Percentiles rank a stretch among this genome's conserved stretches.
phyloP scores from a whole-genome alignment of 2,888 invertebrate genomes.

The Emesis furor region DNA sequence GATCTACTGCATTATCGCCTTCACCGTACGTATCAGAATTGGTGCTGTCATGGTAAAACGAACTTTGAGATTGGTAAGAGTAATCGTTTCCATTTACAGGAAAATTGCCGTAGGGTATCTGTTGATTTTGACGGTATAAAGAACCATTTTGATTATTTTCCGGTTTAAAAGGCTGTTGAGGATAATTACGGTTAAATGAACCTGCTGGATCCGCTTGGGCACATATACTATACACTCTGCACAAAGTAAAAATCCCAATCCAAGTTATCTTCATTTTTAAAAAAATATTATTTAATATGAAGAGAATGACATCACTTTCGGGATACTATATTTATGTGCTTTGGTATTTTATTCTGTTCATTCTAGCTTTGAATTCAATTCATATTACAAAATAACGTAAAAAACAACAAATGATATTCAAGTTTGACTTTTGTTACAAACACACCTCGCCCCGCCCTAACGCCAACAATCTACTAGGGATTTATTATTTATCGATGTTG shows the following conservation, averaged over 20 bases:
- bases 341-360: too few relatives aligned
- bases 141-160: conserved; percentile 81
- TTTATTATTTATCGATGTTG: too few relatives aligned
- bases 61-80: conserved; percentile 83
- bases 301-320: conserved; percentile 76
- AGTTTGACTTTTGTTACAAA: too few relatives aligned
- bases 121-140: conserved; percentile 83
- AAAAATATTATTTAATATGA: conserved; percentile 47
- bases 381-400: too few relatives aligned
- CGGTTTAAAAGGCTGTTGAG: conserved; percentile 81
- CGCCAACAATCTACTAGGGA: too few relatives aligned
- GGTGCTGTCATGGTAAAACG: conserved; percentile 85
- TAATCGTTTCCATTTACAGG: conserved; percentile 86
- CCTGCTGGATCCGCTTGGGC: conserved; percentile 83
- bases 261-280: conserved; percentile 84
- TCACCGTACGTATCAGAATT: conserved; percentile 84
- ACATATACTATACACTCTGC: conserved; percentile 79
- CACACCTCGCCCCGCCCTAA: too few relatives aligned
- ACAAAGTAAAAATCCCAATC: conserved; percentile 80
- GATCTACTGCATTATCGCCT: conserved; percentile 85
- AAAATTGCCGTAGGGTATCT: conserved; percentile 87
- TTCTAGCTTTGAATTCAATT: too few relatives aligned
- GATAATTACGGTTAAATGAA: conserved; percentile 83
- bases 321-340: conserved; percentile 83
- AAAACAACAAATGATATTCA: too few relatives aligned